Conservation (phyloP, 1,140 invertebrate genomes). For the Drosophila equinoxialis region DNA sequence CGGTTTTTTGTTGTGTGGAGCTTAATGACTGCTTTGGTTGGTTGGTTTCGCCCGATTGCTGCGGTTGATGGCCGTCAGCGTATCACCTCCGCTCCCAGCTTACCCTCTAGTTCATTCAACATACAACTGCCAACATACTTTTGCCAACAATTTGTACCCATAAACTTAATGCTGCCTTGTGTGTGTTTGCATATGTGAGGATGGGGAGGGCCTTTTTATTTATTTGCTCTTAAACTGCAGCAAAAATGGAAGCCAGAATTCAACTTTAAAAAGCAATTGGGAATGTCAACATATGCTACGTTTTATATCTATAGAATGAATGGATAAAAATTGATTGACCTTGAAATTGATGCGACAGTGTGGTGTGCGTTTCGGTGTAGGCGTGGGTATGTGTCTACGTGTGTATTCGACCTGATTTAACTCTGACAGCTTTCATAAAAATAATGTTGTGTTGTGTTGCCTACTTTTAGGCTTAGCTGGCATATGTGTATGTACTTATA, state of each 20-base stretch:
- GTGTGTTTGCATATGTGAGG: no score
- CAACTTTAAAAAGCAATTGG: conserved; percentile 22
- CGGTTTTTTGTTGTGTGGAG: conserved; percentile 16
- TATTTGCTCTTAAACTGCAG: conserved; percentile 47
- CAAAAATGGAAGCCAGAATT: conserved; percentile 29
- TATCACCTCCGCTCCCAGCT: not conserved
- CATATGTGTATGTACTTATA: not conserved
- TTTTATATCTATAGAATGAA: not conserved
- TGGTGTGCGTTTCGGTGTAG: not conserved
- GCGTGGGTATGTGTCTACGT: no score
- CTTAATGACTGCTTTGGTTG: conserved; percentile 68
- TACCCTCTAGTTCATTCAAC: not conserved
- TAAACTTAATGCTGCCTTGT: conserved; percentile 50
- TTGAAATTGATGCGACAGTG: conserved; percentile 5
- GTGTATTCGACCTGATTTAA: not conserved
- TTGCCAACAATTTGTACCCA: conserved; percentile 28
- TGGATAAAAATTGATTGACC: conserved; percentile 26
- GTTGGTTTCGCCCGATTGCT: conserved; percentile 59
- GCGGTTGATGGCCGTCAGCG: conserved; percentile 66
- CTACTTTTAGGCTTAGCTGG: conserved; percentile 32
- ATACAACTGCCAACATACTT: not conserved
- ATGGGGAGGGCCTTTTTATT: conserved; percentile 36
- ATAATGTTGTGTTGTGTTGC: not conserved
- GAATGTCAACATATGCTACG: not conserved
- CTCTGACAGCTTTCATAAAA: conserved; percentile 13